Evolutionary conservation across 1,140 invertebrate species (phyloP).

Genomic region (Apis cerana): DNA sequence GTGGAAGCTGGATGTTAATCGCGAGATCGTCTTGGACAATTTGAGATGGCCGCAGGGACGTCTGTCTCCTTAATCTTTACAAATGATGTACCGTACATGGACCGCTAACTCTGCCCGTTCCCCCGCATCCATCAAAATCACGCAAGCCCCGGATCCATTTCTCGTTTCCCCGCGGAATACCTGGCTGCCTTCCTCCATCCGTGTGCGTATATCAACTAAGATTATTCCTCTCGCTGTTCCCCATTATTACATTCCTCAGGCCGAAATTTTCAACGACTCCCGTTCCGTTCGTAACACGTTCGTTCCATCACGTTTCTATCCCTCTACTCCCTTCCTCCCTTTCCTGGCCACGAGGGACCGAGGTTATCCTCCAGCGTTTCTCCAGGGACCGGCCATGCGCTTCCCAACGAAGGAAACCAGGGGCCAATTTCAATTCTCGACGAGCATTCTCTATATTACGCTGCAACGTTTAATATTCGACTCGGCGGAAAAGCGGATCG

Average conservation of each 20-base stretch:
- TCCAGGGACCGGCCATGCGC: no score
- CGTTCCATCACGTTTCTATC: neutral
- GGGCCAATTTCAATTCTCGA: slow-evolving; percentile 31
- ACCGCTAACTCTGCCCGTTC: slow-evolving; percentile 37
- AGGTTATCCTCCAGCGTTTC: neutral
- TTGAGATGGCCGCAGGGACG: neutral
- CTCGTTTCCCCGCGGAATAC: slow-evolving; percentile 35
- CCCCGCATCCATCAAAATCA: slow-evolving; percentile 62
- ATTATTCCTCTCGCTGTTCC: slow-evolving; percentile 52
- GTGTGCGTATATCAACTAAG: slow-evolving; percentile 48
- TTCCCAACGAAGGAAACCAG: neutral
- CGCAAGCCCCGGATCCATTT: slow-evolving; percentile 44
- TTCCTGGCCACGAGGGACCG: neutral
- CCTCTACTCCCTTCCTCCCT: neutral
- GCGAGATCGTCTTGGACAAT: neutral
- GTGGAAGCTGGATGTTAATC: neutral
- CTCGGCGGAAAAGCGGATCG: neutral
- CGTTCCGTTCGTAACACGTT: neutral
- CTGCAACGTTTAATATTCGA: slow-evolving; percentile 37
- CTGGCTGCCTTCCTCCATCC: slow-evolving; percentile 22
- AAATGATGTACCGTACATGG: slow-evolving; percentile 47
- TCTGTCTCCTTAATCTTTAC: slow-evolving; percentile 45
- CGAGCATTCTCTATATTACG: neutral
- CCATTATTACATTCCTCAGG: neutral
- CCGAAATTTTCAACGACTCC: slow-evolving; percentile 6